Evolutionary conservation across 2,113 vertebrate species (phyloP).

Genomic region (Nyctibius bracteatus): DNA sequence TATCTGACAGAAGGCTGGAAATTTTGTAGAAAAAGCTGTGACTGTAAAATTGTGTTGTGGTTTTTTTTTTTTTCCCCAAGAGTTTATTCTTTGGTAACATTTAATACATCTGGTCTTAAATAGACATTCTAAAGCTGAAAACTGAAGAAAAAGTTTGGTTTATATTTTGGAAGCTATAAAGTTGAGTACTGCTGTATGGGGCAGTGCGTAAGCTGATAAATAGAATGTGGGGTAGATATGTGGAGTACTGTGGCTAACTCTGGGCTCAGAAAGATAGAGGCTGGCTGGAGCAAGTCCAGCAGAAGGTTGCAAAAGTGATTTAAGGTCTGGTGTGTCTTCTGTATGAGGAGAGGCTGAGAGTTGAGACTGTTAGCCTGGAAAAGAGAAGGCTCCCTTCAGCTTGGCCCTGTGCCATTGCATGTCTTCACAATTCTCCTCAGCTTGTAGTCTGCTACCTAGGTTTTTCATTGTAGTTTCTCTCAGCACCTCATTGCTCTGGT

Average conservation of each 20-base stretch:
- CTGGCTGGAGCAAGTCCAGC: background rate
- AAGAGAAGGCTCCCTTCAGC: background rate
- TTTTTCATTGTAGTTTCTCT: background rate
- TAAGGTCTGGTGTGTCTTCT: background rate
- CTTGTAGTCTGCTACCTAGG: background rate
- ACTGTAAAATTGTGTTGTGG: background rate
- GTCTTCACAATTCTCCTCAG: background rate
- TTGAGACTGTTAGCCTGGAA: background rate
- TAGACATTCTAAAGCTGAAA: background rate
- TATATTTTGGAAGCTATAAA: background rate
- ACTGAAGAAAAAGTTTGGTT: background rate
- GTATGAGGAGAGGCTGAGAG: background rate
- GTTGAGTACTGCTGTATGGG: background rate
- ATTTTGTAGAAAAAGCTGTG: background rate
- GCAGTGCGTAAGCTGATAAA: background rate
- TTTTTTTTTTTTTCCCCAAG: rapidly evolving
- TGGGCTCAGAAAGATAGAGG: background rate
- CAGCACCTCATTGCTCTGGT: background rate
- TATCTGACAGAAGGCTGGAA: background rate
- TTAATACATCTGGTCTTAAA: background rate
- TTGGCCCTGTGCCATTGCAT: background rate
- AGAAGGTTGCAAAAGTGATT: background rate
- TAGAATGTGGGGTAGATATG: background rate
- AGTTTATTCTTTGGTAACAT: background rate
- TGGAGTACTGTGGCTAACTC: background rate